phyloP scores from a whole-genome alignment of 2,888 invertebrate species.

The Rugalucina vietnamica region DNA sequence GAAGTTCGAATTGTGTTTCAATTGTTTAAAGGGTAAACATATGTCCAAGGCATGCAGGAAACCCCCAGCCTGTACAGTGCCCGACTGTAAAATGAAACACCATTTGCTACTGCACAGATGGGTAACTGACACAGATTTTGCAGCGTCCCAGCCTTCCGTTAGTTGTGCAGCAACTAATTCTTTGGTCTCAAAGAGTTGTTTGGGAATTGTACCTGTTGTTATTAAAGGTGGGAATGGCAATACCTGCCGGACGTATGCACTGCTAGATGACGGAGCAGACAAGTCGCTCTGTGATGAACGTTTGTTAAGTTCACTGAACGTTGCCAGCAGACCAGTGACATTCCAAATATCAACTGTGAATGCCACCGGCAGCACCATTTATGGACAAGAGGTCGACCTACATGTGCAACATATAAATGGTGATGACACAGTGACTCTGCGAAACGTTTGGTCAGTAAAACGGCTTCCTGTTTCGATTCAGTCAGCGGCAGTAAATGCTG shows the following conservation, averaged over 20 bases:
- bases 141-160: not conserved
- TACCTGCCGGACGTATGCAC: conserved; percentile 8
- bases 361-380: conserved; percentile 5
- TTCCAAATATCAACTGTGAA: conserved; percentile 14
- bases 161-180: not conserved
- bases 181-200: not conserved
- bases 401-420: not conserved
- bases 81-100: conserved; percentile 32
- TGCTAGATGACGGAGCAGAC: conserved; percentile 32
- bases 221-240: conserved; percentile 9
- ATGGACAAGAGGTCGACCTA: conserved; percentile 5
- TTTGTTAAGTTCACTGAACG: conserved; percentile 1
- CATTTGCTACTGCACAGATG: conserved; percentile 30
- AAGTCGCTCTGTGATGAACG: conserved; percentile 36
- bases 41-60: conserved; percentile 31
- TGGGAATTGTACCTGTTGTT: conserved; percentile 21
- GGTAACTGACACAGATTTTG: too few species aligned
- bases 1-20: conserved; percentile 29
- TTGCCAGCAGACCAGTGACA: conserved; percentile 17
- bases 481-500: not conserved
- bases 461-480: conserved; percentile 4
- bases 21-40: conserved; percentile 43
- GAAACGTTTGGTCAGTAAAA: conserved; percentile 21
- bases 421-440: not conserved
- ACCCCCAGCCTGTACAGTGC: conserved; percentile 5